These are phyloP conservation scores for Xylota sylvarum DNA, from an alignment of 2,888 invertebrate genomes.

Conservation along the genomic window DNA sequence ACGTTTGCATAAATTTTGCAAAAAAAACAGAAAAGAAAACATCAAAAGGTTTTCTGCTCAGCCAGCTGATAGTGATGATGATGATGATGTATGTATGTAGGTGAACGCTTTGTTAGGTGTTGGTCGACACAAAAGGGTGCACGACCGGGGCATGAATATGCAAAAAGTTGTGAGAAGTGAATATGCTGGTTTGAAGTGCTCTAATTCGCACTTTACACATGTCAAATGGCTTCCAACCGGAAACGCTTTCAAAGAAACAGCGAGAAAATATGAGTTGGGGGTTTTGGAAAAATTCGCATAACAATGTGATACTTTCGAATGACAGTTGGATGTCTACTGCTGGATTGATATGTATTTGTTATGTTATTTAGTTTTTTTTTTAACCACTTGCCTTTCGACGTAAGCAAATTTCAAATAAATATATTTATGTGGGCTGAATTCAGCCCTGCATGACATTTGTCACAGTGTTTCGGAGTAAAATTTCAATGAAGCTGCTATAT, in stretches of 20 bases:
- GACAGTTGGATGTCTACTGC: neutral
- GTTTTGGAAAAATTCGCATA: neutral
- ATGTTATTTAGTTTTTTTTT: neutral
- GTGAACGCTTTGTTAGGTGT: conserved; percentile 15
- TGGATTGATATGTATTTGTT: neutral
- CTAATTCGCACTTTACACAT: conserved; percentile 52
- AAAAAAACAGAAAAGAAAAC: neutral
- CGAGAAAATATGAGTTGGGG: conserved; percentile 15
- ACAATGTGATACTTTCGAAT: neutral
- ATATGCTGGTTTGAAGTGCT: conserved; percentile 29
- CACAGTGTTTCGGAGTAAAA: too few species aligned
- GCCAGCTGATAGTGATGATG: conserved; percentile 33
- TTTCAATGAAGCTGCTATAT: too few species aligned
- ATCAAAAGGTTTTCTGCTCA: conserved; percentile 26
- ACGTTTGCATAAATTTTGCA: conserved; percentile 11
- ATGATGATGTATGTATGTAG: conserved; percentile 22
- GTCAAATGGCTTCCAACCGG: conserved; percentile 39
- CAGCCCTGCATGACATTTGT: too few species aligned
- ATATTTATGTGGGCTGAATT: too few species aligned
- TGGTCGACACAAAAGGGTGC: neutral
- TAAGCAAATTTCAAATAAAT: too few species aligned
- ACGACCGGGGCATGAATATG: conserved; percentile 24
- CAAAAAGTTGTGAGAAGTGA: conserved; percentile 22
- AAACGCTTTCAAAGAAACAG: conserved; percentile 10
- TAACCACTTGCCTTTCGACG: too few species aligned